Conservation (phyloP, 1,140 invertebrate species). For the Diabrotica virgifera region DNA sequence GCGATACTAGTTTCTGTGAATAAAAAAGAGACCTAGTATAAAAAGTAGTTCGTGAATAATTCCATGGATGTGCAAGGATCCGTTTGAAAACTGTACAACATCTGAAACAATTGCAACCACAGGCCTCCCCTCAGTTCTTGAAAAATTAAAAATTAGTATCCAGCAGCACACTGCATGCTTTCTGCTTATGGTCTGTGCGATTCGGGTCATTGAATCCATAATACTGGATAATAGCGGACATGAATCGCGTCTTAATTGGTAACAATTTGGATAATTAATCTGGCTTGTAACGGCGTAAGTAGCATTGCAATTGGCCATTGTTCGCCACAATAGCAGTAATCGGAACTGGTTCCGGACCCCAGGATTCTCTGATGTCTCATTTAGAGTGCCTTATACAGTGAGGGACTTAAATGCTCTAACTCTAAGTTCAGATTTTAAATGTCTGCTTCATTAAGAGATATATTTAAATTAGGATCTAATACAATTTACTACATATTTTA, state of each 20-base stretch:
- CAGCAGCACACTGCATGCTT: constrained; percentile 1
- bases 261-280: constrained; percentile 53
- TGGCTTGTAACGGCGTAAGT: constrained; percentile 47
- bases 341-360: constrained; percentile 44
- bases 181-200: background rate
- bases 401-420: background rate
- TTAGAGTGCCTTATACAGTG: constrained; percentile 36
- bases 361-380: constrained; percentile 39
- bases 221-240: constrained; percentile 41
- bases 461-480: too few species aligned
- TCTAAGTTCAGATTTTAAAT: too few species aligned
- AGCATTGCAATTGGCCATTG: constrained; percentile 49
- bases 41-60: too few species aligned
- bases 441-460: too few species aligned
- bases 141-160: constrained; percentile 3
- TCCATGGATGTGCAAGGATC: too few species aligned
- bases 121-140: background rate
- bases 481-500: too few species aligned
- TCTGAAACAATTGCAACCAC: too few species aligned
- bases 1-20: too few species aligned
- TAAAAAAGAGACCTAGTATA: too few species aligned
- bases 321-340: constrained; percentile 48
- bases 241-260: constrained; percentile 52
- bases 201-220: constrained; percentile 31
- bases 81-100: too few species aligned